Percentiles rank a stretch among this genome's conserved stretches.
Conservation (phyloP, 2,888 invertebrate genomes). For the Lasioglossum oenotherae region DNA sequence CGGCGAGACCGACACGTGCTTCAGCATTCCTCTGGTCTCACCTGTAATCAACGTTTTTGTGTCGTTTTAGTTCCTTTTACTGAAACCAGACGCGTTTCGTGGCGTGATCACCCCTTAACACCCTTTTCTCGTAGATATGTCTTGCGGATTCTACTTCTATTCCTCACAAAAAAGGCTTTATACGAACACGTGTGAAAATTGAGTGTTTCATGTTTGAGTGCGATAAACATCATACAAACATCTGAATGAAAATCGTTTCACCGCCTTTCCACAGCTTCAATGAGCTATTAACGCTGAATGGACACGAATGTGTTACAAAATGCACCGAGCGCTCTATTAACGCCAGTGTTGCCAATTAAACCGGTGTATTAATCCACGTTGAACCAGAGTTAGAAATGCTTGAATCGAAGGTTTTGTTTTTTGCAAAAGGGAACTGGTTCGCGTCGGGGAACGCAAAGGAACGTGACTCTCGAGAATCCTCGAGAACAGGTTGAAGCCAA, state of each 20-base stretch:
- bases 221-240: neutral
- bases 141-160: neutral
- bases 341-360: neutral
- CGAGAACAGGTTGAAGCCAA: constrained; percentile 7
- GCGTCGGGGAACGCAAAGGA: neutral
- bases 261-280: neutral
- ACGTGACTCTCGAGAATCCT: constrained; percentile 15
- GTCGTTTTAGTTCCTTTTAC: neutral
- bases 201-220: too few relatives aligned
- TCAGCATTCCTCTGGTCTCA: constrained; percentile 88
- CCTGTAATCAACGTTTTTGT: constrained; percentile 49
- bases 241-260: neutral
- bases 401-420: neutral
- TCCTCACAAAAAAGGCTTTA: neutral
- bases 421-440: constrained; percentile 2
- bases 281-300: neutral
- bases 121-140: neutral
- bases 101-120: neutral
- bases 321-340: neutral
- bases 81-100: neutral
- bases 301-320: neutral
- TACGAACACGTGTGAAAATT: too few relatives aligned
- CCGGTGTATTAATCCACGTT: neutral
- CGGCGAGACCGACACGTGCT: constrained; percentile 96
- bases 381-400: neutral